These are phyloP conservation scores for Myripristis jacobus DNA, from an alignment of 2,797 vertebrate species.

Conservation along the genomic window DNA sequence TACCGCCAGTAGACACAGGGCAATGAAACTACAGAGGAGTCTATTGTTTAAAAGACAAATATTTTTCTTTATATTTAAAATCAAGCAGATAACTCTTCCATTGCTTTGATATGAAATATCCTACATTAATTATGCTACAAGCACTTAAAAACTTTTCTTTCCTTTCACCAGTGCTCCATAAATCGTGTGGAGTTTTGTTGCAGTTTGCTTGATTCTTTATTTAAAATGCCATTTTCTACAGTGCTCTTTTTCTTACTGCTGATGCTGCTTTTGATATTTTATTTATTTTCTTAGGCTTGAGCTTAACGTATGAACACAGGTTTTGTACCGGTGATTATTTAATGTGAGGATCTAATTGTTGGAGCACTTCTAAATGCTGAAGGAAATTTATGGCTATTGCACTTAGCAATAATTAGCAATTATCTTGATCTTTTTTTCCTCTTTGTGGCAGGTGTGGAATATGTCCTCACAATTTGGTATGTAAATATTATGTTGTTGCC, in stretches of 20 bases:
- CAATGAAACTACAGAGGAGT: background rate
- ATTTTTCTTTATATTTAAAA: background rate
- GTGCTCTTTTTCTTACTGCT: conserved; percentile 48
- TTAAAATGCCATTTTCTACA: conserved; percentile 55
- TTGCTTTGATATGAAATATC: conserved; percentile 10
- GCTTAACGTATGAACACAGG: conserved; percentile 19
- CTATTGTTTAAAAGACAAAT: conserved; percentile 10
- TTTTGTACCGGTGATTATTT: conserved; percentile 45
- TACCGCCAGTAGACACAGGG: background rate
- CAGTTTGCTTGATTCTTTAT: conserved; percentile 25
- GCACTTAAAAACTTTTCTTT: conserved; percentile 3
- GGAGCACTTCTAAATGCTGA: conserved; percentile 20
- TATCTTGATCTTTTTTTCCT: conserved; percentile 14
- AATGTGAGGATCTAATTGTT: conserved; percentile 20
- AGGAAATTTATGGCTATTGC: conserved; percentile 32
- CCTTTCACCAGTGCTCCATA: background rate
- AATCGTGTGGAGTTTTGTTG: conserved; percentile 8
- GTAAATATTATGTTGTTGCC: conserved; percentile 48
- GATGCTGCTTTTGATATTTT: conserved; percentile 58
- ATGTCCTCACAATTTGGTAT: conserved; percentile 30
- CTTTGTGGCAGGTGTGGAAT: conserved; percentile 11
- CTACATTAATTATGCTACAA: background rate
- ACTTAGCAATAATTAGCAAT: conserved; percentile 39
- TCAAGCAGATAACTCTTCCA: background rate
- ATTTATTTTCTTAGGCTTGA: conserved; percentile 66